Base-by-base conservation (phyloP, 2,888 invertebrate species). In the Andrena bicolor region DNA sequence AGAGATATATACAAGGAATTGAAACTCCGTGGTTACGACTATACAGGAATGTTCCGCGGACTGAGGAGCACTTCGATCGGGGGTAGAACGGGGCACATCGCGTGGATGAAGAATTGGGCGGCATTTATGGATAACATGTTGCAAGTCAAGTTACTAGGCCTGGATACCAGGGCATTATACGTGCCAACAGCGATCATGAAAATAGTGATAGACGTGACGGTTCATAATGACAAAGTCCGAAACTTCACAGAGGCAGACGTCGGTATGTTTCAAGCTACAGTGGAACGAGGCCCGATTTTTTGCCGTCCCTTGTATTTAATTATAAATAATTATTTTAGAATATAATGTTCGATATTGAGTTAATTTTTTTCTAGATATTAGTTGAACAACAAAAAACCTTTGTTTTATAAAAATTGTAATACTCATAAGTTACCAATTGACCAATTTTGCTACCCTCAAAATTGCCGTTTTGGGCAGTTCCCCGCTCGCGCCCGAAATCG, bases 121-220 rank as follows among this genome's bases (percentile, higher is more conserved):
- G 95, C 96, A 0, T 97, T 96, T 91, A 94, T 97, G 92, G 97
- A 97, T 89, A 96, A 95, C 13, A 95, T 97, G 95, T 92, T 97
- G 48, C 97, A 97, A 90, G 94, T 96, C 87, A 94, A 95, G 58
- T 94, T 96, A 49, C 80, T 96, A 0, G 92, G 93, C 2, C 86
- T 92, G 23, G 93, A 94, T 30, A 92, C 94, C 7, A 92, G 95
- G 71, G 92, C 94, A 30, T 92, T 96, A 0, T 94, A 94, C 78
- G 94, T 96, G 8, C 96, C 96, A 0, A 96, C 95, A 1, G 94
- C 95, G 23, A 95, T 96, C 66, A 94, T 94, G 61, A 95, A 94
- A 80, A 82, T 96, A 3, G 93, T 94, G 0, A 95, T 96, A 71
- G 95, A 96, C 88, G 95, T 95, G 0, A 93, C 93, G 64, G 83